Evolutionary conservation across 2,113 vertebrate genomes (phyloP), one percentile per base, ranked within the genome.

Genomic region (Alethe castanea): DNA sequence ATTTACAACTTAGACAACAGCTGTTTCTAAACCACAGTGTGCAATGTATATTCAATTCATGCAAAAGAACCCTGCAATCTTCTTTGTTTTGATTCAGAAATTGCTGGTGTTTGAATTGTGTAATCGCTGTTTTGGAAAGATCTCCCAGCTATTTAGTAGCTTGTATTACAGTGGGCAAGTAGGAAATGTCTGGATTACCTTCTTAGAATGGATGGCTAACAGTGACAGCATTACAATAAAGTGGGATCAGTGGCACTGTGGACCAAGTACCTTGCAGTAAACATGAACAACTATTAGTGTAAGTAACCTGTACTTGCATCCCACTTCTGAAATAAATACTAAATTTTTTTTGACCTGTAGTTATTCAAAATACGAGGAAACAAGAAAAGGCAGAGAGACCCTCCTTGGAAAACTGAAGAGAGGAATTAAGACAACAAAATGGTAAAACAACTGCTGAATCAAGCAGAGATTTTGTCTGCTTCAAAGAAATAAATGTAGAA

Each of bases 31-130:
- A 90, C 36, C 87, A 93, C 81, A 62, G 59, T 66, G 59, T 61
- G 60, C 59, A 80, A 47, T 2, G 0, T 67, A 72, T 79, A 71
- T 87, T 65, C 74, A 79, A 69, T 59, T 90, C 66, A 80, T 70
- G 74, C 50, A 79, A 72, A 89, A 87, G 57, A 90, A 60, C 36
- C 35, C 50, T 79, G 73, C 57, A 85, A 88, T 77, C 62, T 38
- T 72, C 91, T 80, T 92, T 95, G 91, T 90, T 95, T 95, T 95
- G 89, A 80, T 91, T 95, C 93, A 92, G 81, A 86, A 89, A 81
- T 77, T 88, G 45, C 38, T 87, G 33, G 38, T 87, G 74, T 94
- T 91, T 76, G 61, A 90, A 62, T 66, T 85, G 73, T 85, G 54
- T 82, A 91, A 91, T 95, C 1, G 0, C 23, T 92, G 42, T 91